Evolutionary conservation across 2,797 vertebrate genomes (phyloP).

Genomic region (Sparidentex hasta): DNA sequence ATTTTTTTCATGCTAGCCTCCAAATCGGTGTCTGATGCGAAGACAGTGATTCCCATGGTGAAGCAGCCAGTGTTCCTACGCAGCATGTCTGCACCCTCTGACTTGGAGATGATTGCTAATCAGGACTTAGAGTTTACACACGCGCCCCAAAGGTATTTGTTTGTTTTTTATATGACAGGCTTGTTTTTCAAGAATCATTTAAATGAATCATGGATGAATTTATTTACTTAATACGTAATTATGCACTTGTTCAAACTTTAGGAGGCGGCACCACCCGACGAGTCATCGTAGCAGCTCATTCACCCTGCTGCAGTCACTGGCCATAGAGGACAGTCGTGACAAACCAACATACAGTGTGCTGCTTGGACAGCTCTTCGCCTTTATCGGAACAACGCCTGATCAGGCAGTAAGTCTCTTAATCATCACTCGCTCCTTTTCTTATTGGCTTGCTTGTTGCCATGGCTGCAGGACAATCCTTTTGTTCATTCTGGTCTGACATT

Average conservation of each 20-base stretch:
- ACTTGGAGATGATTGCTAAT: constrained; percentile 98
- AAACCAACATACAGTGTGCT: constrained; percentile 97
- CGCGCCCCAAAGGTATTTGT: constrained; percentile 89
- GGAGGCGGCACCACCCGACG: constrained; percentile 93
- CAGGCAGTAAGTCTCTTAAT: constrained; percentile 89
- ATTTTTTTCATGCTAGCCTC: constrained; percentile 85
- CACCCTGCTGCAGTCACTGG: constrained; percentile 94
- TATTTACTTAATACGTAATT: background rate
- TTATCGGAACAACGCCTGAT: constrained; percentile 97
- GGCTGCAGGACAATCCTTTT: constrained; percentile 6
- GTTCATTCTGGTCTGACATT: constrained; percentile 24
- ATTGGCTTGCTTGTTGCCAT: background rate
- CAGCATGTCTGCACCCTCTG: constrained; percentile 98
- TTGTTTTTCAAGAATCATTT: background rate
- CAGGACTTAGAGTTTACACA: constrained; percentile 96
- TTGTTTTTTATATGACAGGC: background rate
- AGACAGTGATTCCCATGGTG: constrained; percentile 90
- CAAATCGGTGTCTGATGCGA: constrained; percentile 95
- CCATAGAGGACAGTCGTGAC: constrained; percentile 93
- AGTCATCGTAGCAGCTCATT: constrained; percentile 98
- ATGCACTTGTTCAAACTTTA: constrained; percentile 57
- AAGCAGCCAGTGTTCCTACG: constrained; percentile 98
- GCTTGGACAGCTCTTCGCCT: constrained; percentile 97
- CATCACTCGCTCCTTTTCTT: background rate
- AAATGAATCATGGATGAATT: background rate